Evolutionary conservation across 2,797 vertebrate genomes (phyloP).

Genomic region (Poecilia gillii): DNA sequence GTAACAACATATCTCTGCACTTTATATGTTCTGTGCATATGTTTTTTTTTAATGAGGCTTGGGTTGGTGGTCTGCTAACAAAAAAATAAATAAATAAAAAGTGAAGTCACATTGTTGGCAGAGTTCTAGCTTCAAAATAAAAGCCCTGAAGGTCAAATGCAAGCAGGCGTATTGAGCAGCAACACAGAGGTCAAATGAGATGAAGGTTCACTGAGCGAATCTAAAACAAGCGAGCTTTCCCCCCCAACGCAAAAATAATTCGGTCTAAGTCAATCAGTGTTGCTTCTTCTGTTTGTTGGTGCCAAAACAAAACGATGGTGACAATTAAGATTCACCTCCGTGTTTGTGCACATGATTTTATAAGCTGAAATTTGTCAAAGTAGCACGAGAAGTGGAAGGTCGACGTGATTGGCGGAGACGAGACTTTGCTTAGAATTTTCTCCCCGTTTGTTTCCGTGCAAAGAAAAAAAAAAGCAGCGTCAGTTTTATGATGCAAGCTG

Average conservation of each 20-base stretch:
- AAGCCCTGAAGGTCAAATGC: conserved; percentile 43
- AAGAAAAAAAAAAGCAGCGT: conserved; percentile 38
- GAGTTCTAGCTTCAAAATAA: conserved; percentile 52
- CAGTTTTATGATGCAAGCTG: conserved; percentile 49
- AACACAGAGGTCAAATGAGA: conserved; percentile 58
- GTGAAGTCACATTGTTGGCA: conserved; percentile 45
- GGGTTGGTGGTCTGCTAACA: conserved; percentile 46
- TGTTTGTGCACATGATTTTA: conserved; percentile 51
- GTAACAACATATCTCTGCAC: conserved; percentile 29
- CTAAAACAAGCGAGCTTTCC: conserved; percentile 43
- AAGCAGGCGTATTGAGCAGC: conserved; percentile 49
- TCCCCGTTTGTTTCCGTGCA: conserved; percentile 39
- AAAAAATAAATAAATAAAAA: conserved; percentile 18
- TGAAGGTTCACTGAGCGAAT: conserved; percentile 44
- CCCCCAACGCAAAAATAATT: conserved; percentile 55
- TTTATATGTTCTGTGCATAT: conserved; percentile 43
- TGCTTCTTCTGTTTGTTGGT: conserved; percentile 45
- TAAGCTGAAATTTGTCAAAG: conserved; percentile 13
- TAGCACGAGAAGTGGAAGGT: conserved; percentile 16
- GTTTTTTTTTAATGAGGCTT: conserved; percentile 61
- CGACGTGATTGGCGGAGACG: conserved; percentile 50
- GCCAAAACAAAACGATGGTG: conserved; percentile 36
- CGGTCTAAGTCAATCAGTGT: conserved; percentile 64
- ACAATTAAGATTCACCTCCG: conserved; percentile 62
- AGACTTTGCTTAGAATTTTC: conserved; percentile 41